Evolutionary conservation across 64 coral and sea anemone genomes (phyloP).

Genomic region (Stichodactyla mertensii): DNA sequence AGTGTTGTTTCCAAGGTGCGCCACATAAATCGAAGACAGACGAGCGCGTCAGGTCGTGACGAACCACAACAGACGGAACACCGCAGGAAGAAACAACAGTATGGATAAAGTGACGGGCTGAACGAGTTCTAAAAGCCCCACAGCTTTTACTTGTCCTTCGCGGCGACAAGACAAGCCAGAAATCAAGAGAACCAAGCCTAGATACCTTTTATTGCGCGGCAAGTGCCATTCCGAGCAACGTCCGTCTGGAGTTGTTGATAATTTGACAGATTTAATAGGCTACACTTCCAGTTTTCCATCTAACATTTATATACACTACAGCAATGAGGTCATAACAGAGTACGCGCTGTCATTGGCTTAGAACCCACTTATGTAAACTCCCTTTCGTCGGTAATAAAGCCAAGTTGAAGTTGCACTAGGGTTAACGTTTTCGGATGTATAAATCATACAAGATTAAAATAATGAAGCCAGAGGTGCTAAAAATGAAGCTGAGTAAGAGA

Average conservation of each 20-base stretch:
- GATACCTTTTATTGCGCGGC: neutral
- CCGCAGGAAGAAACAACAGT: no score
- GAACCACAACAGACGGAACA: no score
- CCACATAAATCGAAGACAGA: no score
- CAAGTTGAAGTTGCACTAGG: neutral
- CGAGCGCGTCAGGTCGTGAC: no score
- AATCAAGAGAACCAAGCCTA: neutral
- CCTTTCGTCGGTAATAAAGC: neutral
- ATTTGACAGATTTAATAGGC: neutral
- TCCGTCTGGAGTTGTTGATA: constrained; percentile 4
- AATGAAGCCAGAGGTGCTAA: neutral
- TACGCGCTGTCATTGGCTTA: neutral
- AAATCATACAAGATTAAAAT: neutral
- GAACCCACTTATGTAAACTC: neutral
- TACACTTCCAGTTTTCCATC: neutral
- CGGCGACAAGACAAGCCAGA: neutral
- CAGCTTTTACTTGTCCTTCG: neutral
- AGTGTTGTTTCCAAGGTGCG: no score
- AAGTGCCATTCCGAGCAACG: neutral
- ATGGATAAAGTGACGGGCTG: neutral
- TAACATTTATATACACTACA: neutral
- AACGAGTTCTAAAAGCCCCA: neutral
- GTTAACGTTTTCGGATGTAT: neutral
- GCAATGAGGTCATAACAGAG: neutral
- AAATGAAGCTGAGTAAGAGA: neutral